phyloP scores from a whole-genome alignment of 1,140 invertebrate genomes.

The Drosophila pseudoobscura region DNA sequence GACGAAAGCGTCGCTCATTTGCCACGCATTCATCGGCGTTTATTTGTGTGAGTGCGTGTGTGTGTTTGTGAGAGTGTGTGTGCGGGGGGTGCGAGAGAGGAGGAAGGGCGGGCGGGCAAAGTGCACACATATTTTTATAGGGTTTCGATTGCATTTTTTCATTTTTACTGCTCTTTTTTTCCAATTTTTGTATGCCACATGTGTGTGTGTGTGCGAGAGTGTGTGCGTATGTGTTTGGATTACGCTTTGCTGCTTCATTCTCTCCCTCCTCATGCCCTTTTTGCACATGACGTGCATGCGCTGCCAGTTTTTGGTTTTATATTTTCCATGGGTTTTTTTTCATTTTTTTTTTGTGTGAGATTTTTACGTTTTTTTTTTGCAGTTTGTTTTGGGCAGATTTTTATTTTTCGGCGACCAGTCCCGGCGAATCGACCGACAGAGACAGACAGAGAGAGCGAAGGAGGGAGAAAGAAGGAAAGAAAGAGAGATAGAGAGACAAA shows the following conservation, averaged over 20 bases:
- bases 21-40: conserved; percentile 46
- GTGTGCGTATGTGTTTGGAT: conserved; percentile 61
- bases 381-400: conserved; percentile 76
- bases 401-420: conserved; percentile 75
- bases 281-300: conserved; percentile 34
- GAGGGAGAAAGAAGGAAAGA: conserved; percentile 28
- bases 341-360: conserved; percentile 36
- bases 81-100: not conserved
- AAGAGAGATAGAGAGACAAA: not conserved
- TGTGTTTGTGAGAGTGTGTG: conserved; percentile 9
- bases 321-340: conserved; percentile 17
- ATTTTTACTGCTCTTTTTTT: conserved; percentile 32
- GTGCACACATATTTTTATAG: conserved; percentile 72
- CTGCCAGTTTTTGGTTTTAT: conserved; percentile 29
- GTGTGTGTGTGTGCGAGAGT: conserved; percentile 10
- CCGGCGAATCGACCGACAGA: conserved; percentile 41
- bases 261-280: conserved; percentile 22
- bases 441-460: conserved; percentile 12
- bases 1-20: conserved; percentile 76
- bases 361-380: conserved; percentile 56
- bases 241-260: conserved; percentile 65
- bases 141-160: conserved; percentile 75
- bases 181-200: conserved; percentile 10
- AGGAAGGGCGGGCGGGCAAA: conserved; percentile 37
- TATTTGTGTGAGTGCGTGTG: conserved; percentile 4